These are phyloP conservation scores for Ophonus ardosiacus DNA, from an alignment of 2,888 invertebrate genomes.

Conservation along the genomic window DNA sequence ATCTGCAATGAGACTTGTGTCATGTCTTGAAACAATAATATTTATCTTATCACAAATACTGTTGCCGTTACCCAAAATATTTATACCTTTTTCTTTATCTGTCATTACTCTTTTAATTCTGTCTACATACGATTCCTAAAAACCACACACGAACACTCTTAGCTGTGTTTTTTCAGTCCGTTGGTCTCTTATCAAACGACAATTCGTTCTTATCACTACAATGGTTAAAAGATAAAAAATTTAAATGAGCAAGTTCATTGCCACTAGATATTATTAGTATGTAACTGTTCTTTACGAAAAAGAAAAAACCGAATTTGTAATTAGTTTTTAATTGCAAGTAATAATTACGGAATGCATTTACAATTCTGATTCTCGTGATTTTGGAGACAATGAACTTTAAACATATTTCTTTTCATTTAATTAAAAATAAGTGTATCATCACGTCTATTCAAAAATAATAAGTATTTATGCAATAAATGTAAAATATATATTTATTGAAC, in stretches of 20 bases:
- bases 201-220: slow-evolving; percentile 51
- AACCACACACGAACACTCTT: background rate
- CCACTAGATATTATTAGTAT: slow-evolving; percentile 45
- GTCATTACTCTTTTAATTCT: slow-evolving; percentile 46
- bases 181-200: slow-evolving; percentile 35
- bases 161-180: slow-evolving; percentile 20
- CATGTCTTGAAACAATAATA: background rate
- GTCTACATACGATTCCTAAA: slow-evolving; percentile 3
- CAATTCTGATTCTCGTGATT: background rate
- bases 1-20: background rate
- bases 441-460: too few relatives aligned
- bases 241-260: slow-evolving; percentile 60
- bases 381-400: background rate
- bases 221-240: slow-evolving; percentile 57
- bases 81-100: slow-evolving; percentile 48
- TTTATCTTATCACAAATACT: slow-evolving; percentile 39
- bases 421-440: background rate
- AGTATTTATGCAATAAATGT: too few relatives aligned
- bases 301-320: background rate
- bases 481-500: too few relatives aligned
- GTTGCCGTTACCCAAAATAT: slow-evolving; percentile 47
- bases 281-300: background rate
- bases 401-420: background rate
- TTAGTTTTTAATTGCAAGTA: background rate
- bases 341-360: background rate